Evolutionary conservation across 2,888 invertebrate genomes (phyloP).

Genomic region (Melinaea marsaeus): DNA sequence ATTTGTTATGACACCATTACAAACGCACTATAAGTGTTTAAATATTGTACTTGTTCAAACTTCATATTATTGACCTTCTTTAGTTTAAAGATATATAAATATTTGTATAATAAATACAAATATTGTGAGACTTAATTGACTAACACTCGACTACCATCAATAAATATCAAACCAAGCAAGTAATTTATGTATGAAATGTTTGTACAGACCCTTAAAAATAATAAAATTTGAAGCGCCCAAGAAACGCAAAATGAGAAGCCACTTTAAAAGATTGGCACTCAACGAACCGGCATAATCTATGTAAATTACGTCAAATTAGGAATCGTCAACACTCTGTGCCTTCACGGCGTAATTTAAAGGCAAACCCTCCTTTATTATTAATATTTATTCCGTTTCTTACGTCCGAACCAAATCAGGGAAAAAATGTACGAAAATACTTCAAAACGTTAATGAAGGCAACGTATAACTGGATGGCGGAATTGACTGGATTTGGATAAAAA

Average conservation of each 20-base stretch:
- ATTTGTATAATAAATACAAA: not conserved
- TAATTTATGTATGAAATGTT: conserved; percentile 32
- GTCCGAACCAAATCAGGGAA: conserved; percentile 54
- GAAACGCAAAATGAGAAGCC: conserved; percentile 73
- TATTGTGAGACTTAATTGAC: not conserved
- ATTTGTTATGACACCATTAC: no score
- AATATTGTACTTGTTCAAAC: no score
- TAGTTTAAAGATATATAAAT: no score
- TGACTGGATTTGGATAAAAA: conserved; percentile 24
- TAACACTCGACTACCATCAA: conserved; percentile 14
- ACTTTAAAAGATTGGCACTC: conserved; percentile 78
- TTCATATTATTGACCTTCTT: no score
- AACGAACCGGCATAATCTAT: conserved; percentile 77
- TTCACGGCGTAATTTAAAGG: conserved; percentile 69
- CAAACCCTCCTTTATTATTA: conserved; percentile 77
- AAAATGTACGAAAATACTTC: conserved; percentile 60
- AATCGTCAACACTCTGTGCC: conserved; percentile 73
- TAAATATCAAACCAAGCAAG: conserved; percentile 28
- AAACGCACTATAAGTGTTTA: no score
- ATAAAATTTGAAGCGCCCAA: conserved; percentile 67
- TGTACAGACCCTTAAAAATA: conserved; percentile 52
- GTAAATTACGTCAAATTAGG: conserved; percentile 78
- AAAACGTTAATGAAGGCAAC: conserved; percentile 63
- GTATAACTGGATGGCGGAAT: conserved; percentile 48
- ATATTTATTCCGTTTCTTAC: conserved; percentile 73